These are phyloP conservation scores for Pyrrhia umbra DNA, from an alignment of 2,888 invertebrate genomes.

Conservation along the genomic window DNA sequence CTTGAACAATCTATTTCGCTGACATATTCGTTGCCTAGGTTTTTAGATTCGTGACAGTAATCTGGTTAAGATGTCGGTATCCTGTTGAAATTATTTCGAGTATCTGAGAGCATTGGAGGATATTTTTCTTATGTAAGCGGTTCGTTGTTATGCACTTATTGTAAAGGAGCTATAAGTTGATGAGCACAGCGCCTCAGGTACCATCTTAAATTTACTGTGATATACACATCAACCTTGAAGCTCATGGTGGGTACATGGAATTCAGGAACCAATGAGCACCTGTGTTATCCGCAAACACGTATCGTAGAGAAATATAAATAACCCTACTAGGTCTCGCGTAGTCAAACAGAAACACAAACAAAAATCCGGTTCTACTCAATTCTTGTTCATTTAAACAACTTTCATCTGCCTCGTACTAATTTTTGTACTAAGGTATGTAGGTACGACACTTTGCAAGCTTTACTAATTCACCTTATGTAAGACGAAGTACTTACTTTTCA, in stretches of 20 bases:
- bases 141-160: no score
- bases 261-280: neutral
- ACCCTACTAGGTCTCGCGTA: slow-evolving; percentile 72
- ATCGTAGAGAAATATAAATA: slow-evolving; percentile 69
- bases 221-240: no score
- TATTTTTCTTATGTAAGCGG: no score
- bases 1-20: slow-evolving; percentile 42
- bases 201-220: neutral
- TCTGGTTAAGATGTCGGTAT: slow-evolving; percentile 27
- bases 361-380: slow-evolving; percentile 82
- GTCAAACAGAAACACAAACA: slow-evolving; percentile 72
- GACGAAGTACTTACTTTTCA: slow-evolving; percentile 6
- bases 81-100: neutral
- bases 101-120: neutral
- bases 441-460: slow-evolving; percentile 30
- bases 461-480: slow-evolving; percentile 44
- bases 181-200: no score
- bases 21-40: slow-evolving; percentile 16
- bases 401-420: slow-evolving; percentile 78
- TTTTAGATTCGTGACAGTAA: slow-evolving; percentile 28
- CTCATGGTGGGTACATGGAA: no score
- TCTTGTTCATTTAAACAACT: slow-evolving; percentile 81
- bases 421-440: slow-evolving; percentile 64
- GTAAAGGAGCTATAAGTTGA: no score
- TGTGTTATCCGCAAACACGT: slow-evolving; percentile 54